Conservation (phyloP, 2,888 invertebrate genomes). For the Cerceris ruficornis region DNA sequence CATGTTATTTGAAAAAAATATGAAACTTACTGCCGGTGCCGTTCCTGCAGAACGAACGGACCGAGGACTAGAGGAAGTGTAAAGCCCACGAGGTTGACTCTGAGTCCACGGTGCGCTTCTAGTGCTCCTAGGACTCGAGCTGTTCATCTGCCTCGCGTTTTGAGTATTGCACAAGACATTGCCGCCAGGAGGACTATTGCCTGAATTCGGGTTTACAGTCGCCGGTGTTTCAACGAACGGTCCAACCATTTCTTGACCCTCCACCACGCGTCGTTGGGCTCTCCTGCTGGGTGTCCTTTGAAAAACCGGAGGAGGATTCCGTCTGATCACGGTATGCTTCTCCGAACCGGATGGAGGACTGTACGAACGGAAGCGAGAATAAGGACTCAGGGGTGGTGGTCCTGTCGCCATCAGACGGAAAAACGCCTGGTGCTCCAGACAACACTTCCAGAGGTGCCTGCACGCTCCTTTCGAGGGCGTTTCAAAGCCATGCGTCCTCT, state of each 20-base stretch:
- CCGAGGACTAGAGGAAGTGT: conserved; percentile 90
- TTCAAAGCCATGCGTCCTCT: conserved; percentile 98
- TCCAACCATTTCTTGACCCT: conserved; percentile 83
- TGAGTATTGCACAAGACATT: conserved; percentile 61
- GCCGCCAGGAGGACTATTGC: conserved; percentile 62
- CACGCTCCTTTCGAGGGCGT: conserved; percentile 95
- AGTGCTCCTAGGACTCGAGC: conserved; percentile 87
- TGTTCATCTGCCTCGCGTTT: conserved; percentile 70
- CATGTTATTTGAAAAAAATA: neutral
- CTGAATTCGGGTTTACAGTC: conserved; percentile 63
- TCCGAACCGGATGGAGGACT: conserved; percentile 77
- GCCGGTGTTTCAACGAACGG: conserved; percentile 77
- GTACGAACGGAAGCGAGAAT: conserved; percentile 80
- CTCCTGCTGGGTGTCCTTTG: conserved; percentile 90
- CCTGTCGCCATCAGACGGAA: conserved; percentile 91
- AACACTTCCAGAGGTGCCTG: conserved; percentile 98
- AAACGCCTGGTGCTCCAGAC: conserved; percentile 97
- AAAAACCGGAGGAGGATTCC: conserved; percentile 88
- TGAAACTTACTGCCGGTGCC: conserved; percentile 77
- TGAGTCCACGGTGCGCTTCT: conserved; percentile 92
- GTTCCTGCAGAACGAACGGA: conserved; percentile 89
- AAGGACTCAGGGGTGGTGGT: conserved; percentile 80
- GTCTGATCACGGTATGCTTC: conserved; percentile 80
- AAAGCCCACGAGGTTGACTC: conserved; percentile 89
- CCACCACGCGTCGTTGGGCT: conserved; percentile 87